Evolutionary conservation across 2,888 invertebrate species (phyloP), one percentile per base, ranked within the genome.

Genomic region (Thumatha senex): DNA sequence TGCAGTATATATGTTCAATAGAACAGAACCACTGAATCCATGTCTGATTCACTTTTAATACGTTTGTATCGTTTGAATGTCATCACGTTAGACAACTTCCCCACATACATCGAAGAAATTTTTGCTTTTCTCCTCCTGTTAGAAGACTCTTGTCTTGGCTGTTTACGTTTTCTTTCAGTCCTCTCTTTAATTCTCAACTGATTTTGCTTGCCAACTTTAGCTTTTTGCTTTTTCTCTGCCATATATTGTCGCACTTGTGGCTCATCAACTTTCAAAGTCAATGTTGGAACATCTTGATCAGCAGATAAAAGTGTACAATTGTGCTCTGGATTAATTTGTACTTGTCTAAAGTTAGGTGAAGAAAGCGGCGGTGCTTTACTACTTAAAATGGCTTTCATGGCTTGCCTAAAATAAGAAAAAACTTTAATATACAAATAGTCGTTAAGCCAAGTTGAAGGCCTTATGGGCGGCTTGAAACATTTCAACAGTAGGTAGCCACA

Each of bases 71-170:
- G 42, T 30, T 40, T 58, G 24, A 69, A 70, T 13, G 46, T 40
- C 1, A 73, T 73, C 29, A 74, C 58, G 49, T 79, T 78, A 0
- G 71, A 68, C 30, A 79, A 55, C 50, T 78, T 79, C 2, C 80
- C 80, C 2, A 60, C 30, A 45, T 74, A 80, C 46, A 78, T 41
- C 0, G 54, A 45, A 0, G 58, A 57, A 9, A 67, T 46, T 15
- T 51, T 60, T 14, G 15, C 4, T 34, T 30, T 58, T 58, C 54
- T 72, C 11, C 15, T 44, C 7, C 39, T 64, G 52, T 51, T 74
- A 2, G 71, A 75, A 1, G 70, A 56, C 0, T 68, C 69, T 5
- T 69, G 63, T 48, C 63, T 70, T 0, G 68, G 64, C 0, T 71
- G 61, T 40, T 66, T 60, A 0, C 63, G 69, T 29, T 48, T 45